Percentiles rank a stretch among this genome's conserved stretches.
Evolutionary conservation across 2,113 vertebrate genomes (phyloP).

Genomic region (Callocephalon fimbriatum): DNA sequence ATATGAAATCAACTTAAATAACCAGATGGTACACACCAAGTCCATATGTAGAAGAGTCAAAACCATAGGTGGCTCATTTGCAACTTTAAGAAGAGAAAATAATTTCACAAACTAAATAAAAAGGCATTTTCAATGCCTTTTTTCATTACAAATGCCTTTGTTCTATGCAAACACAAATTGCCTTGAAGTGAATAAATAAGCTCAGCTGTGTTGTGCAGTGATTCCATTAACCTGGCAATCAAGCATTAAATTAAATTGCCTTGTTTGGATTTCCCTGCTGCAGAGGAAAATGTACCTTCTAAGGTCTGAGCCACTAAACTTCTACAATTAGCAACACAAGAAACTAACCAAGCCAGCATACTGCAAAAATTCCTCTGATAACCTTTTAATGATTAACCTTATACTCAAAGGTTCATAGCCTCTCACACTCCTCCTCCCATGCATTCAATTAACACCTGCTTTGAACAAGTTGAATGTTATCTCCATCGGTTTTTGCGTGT

Average conservation of each 20-base stretch:
- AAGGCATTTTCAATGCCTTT: neutral
- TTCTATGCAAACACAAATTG: slow-evolving; percentile 2
- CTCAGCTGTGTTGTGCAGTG: slow-evolving; percentile 66
- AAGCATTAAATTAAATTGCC: slow-evolving; percentile 76
- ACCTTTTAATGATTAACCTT: slow-evolving; percentile 28
- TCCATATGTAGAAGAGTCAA: neutral
- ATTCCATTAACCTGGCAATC: slow-evolving; percentile 71
- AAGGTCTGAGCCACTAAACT: slow-evolving; percentile 23
- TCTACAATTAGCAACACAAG: slow-evolving; percentile 57
- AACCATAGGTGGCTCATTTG: neutral
- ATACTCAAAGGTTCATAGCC: neutral
- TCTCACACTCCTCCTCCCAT: neutral
- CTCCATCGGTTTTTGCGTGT: neutral
- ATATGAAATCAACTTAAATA: neutral
- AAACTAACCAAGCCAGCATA: slow-evolving; percentile 56
- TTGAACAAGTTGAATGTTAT: neutral
- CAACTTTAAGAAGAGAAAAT: neutral
- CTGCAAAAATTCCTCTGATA: slow-evolving; percentile 59
- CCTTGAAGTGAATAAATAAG: slow-evolving; percentile 29
- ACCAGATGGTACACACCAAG: neutral
- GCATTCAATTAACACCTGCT: slow-evolving; percentile 9
- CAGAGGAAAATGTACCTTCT: slow-evolving; percentile 40
- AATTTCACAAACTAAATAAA: neutral
- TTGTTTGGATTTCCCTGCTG: slow-evolving; percentile 53
- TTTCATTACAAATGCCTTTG: neutral